phyloP scores from a whole-genome alignment of 2,113 vertebrate species.

The Leucopternis melanops region DNA sequence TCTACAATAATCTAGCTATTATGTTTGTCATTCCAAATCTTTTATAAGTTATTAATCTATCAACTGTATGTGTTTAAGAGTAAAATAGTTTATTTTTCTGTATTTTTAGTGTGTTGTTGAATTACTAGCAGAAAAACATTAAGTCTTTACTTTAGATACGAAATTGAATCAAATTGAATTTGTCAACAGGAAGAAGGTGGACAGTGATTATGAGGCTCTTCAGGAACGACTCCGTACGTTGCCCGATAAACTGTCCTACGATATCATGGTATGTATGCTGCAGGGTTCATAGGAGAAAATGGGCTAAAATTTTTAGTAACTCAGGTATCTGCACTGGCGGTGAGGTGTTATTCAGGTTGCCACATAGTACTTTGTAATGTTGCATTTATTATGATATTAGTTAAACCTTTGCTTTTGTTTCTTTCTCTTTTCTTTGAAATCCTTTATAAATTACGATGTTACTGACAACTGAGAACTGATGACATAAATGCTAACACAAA shows the following conservation, averaged over 20 bases:
- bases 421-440: slow-evolving; percentile 15
- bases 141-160: not conserved
- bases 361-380: not conserved
- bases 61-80: not conserved
- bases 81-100: not conserved
- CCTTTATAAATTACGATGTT: slow-evolving; percentile 29
- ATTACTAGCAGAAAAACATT: not conserved
- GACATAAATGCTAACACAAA: slow-evolving; percentile 44
- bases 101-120: not conserved
- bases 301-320: not conserved
- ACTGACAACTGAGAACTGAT: slow-evolving; percentile 28
- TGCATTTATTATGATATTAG: not conserved
- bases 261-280: slow-evolving; percentile 84
- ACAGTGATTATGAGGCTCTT: slow-evolving; percentile 86
- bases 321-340: not conserved
- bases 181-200: slow-evolving; percentile 85
- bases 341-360: not conserved
- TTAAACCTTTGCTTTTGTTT: slow-evolving; percentile 36
- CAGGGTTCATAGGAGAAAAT: not conserved
- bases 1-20: not conserved
- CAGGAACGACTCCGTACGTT: slow-evolving; percentile 82
- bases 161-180: slow-evolving; percentile 12
- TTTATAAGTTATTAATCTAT: not conserved
- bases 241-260: slow-evolving; percentile 86
- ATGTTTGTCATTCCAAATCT: not conserved